phyloP scores from a whole-genome alignment of 2,888 invertebrate species.

The Spodoptera exigua region DNA sequence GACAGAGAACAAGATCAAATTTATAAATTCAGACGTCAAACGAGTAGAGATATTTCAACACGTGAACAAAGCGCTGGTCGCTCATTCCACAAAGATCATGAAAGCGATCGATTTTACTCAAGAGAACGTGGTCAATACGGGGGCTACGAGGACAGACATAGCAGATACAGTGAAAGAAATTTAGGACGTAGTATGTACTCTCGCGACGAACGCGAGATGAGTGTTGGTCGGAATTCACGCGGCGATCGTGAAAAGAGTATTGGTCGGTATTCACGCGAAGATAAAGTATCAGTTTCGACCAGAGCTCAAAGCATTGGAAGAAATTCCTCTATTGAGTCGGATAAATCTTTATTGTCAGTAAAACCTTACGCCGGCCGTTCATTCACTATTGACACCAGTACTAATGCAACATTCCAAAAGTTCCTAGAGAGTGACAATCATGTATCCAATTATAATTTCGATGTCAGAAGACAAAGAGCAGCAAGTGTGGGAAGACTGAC shows the following conservation, averaged over 20 bases:
- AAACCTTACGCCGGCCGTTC: slow-evolving; percentile 69
- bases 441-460: slow-evolving; percentile 65
- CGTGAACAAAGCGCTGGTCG: slow-evolving; percentile 30
- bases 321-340: slow-evolving; percentile 37
- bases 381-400: slow-evolving; percentile 82
- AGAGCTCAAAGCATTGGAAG: slow-evolving; percentile 60
- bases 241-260: slow-evolving; percentile 26
- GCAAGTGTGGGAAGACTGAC: slow-evolving; percentile 78
- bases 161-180: slow-evolving; percentile 66
- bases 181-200: slow-evolving; percentile 51
- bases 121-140: slow-evolving; percentile 57
- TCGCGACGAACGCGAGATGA: slow-evolving; percentile 45
- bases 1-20: slow-evolving; percentile 67
- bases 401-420: slow-evolving; percentile 78
- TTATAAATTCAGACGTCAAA: slow-evolving; percentile 56
- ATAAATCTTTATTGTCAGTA: slow-evolving; percentile 67
- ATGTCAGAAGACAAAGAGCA: slow-evolving; percentile 75
- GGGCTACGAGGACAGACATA: slow-evolving; percentile 58
- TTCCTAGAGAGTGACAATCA: slow-evolving; percentile 61
- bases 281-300: slow-evolving; percentile 40
- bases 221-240: slow-evolving; percentile 27
- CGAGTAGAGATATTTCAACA: slow-evolving; percentile 40
- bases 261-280: slow-evolving; percentile 42
- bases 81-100: slow-evolving; percentile 44
- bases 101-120: slow-evolving; percentile 46